Conservation (phyloP, 2,113 vertebrate genomes). For the Paratilapia polleni region DNA sequence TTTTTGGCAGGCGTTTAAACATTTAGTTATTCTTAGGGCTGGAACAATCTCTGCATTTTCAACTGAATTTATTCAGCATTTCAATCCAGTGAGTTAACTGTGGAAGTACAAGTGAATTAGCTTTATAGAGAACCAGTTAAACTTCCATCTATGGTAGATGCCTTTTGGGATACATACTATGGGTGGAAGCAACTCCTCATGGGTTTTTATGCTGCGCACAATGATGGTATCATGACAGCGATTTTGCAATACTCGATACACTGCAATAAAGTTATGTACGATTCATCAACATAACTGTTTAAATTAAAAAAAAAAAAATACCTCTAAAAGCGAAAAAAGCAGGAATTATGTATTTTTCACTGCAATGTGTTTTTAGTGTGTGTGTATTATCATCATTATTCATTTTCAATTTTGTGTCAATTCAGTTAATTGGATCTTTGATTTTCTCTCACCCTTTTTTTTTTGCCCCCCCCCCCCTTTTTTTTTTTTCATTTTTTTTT, state of each 20-base stretch:
- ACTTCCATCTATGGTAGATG: not conserved
- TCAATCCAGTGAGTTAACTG: not conserved
- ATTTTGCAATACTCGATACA: not conserved
- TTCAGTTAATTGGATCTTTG: not conserved
- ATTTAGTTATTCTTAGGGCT: constrained; percentile 55
- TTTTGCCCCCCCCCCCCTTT: too few species aligned
- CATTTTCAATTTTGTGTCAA: not conserved
- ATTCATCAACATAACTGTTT: not conserved
- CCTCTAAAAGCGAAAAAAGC: not conserved
- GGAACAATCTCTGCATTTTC: not conserved
- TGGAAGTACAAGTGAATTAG: not conserved
- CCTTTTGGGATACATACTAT: not conserved
- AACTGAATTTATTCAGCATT: constrained; percentile 2
- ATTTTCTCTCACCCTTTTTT: not conserved
- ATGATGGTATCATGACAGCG: not conserved
- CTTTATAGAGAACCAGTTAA: not conserved
- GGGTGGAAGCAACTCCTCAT: not conserved
- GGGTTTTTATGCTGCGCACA: not conserved
- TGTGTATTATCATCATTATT: not conserved
- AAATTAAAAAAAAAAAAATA: not conserved
- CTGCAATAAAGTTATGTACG: not conserved
- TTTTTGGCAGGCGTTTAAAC: constrained; percentile 49
- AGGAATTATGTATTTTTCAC: not conserved
- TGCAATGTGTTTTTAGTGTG: not conserved
- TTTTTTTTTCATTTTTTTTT: too few species aligned